phyloP scores from a whole-genome alignment of 2,113 vertebrate species.

The Urocitellus parryii region DNA sequence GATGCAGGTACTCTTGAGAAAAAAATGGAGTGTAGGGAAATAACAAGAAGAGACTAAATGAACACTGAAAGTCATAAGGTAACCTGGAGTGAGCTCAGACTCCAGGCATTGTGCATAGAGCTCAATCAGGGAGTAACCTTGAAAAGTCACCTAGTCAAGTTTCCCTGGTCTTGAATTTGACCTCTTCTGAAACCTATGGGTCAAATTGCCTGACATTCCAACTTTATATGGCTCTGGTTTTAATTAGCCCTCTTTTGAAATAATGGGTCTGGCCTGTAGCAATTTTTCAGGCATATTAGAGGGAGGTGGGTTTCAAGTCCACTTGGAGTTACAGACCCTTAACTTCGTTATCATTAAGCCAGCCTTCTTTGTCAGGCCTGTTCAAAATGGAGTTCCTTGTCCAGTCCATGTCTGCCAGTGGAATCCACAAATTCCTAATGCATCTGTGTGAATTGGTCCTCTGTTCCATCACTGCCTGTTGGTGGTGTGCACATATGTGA shows the following conservation, averaged over 20 bases:
- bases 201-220: conserved; percentile 13
- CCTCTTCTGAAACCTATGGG: conserved; percentile 12
- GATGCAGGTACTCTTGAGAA: neutral
- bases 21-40: conserved; percentile 7
- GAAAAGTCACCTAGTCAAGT: conserved; percentile 33
- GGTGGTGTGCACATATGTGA: conserved; percentile 84
- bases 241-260: conserved; percentile 34
- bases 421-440: conserved; percentile 81
- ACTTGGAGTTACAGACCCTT: conserved; percentile 6
- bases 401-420: neutral
- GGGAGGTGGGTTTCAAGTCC: neutral
- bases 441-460: conserved; percentile 83
- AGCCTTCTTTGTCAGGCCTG: neutral
- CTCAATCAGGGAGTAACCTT: neutral
- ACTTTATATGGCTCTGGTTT: conserved; percentile 42
- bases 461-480: conserved; percentile 81
- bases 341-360: neutral
- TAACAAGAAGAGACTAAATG: neutral
- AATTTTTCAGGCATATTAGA: conserved; percentile 18
- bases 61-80: neutral
- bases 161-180: conserved; percentile 36
- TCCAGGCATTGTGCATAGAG: neutral
- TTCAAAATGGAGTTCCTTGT: conserved; percentile 61
- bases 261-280: neutral
- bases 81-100: neutral